These are phyloP conservation scores for Hylia prasina DNA, from an alignment of 2,113 vertebrate species.

Conservation along the genomic window DNA sequence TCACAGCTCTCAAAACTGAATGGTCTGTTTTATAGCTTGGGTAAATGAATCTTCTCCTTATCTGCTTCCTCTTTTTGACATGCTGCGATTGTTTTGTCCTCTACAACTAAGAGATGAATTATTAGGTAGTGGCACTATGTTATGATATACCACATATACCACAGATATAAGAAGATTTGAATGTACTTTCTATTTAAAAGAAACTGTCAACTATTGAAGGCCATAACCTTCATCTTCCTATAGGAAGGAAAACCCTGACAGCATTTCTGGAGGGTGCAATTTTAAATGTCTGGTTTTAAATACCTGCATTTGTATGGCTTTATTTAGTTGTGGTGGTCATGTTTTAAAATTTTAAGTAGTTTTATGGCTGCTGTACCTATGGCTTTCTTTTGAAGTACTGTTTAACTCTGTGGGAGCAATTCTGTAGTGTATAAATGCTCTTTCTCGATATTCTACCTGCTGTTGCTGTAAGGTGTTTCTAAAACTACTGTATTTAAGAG, in stretches of 20 bases:
- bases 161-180: constrained; percentile 23
- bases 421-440: background rate
- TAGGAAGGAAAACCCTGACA: background rate
- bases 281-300: background rate
- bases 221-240: constrained; percentile 30
- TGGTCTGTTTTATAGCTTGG: constrained; percentile 40
- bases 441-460: background rate
- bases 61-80: constrained; percentile 42
- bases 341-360: background rate
- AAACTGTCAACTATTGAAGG: constrained; percentile 26
- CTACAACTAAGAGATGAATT: constrained; percentile 51
- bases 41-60: constrained; percentile 53
- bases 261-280: background rate
- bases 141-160: constrained; percentile 21
- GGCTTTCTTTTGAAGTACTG: background rate
- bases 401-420: background rate
- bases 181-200: constrained; percentile 42
- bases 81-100: constrained; percentile 36
- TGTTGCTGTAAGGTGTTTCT: background rate
- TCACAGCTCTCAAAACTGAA: constrained; percentile 49
- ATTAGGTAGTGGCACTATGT: constrained; percentile 18
- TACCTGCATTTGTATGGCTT: background rate
- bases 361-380: background rate
- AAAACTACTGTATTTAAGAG: background rate
- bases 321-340: background rate